phyloP scores from a whole-genome alignment of 2,113 vertebrate species.

The Sarotherodon lohbergeri region DNA sequence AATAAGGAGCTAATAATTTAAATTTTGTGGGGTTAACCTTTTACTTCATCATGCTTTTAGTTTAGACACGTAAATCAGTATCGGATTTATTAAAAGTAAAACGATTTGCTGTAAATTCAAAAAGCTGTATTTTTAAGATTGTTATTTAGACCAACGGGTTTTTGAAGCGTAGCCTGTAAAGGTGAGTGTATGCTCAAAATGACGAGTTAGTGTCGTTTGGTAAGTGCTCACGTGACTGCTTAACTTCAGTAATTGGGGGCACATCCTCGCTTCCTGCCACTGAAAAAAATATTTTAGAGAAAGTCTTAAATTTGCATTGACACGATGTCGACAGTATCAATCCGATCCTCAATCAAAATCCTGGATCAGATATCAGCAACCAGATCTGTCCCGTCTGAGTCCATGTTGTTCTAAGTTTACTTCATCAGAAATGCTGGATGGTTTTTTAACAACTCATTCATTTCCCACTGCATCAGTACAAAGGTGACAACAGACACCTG shows the following conservation, averaged over 20 bases:
- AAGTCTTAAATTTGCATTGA: no score
- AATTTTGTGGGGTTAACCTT: not conserved
- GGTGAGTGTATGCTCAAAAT: not conserved
- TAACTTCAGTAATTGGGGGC: no score
- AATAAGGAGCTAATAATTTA: not conserved
- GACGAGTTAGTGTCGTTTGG: not conserved
- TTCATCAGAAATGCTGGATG: not conserved
- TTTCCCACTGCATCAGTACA: not conserved
- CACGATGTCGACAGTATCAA: not conserved
- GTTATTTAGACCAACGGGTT: not conserved
- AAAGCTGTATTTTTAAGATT: not conserved
- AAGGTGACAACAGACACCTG: not conserved
- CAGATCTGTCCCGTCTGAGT: not conserved
- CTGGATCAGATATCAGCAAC: not conserved
- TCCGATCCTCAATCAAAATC: not conserved
- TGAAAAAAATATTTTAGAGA: no score
- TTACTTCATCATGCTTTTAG: not conserved
- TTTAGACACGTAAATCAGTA: not conserved
- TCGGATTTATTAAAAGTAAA: not conserved
- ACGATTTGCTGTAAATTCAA: not conserved
- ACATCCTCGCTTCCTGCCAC: no score
- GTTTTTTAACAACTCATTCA: not conserved
- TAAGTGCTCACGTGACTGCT: not conserved
- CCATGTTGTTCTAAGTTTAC: accelerated
- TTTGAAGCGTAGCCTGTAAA: not conserved